Conservation (phyloP, 2,797 vertebrate genomes). For the Chloroceryle amazona region DNA sequence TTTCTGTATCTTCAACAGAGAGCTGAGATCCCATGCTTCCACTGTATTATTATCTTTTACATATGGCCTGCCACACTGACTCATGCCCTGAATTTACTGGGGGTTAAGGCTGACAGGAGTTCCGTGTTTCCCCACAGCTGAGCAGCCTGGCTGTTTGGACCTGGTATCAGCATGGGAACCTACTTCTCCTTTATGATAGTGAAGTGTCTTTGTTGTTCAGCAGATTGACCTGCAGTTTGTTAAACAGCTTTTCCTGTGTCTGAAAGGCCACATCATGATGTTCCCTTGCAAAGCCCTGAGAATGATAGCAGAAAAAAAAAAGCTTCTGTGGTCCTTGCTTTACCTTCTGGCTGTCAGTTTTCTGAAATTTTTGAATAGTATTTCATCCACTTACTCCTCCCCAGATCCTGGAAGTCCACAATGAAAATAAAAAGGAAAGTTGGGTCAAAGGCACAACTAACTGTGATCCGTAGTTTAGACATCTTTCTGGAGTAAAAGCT, state of each 20-base stretch:
- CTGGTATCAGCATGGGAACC: background rate
- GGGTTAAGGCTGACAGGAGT: background rate
- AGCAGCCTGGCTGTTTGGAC: background rate
- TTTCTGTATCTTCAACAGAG: background rate
- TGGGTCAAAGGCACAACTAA: background rate
- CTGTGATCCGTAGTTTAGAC: background rate
- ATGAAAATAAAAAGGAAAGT: background rate
- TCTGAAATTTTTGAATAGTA: background rate
- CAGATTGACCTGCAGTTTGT: background rate
- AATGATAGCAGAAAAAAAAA: background rate
- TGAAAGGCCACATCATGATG: background rate
- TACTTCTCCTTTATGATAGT: rapidly evolving
- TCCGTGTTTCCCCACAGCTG: background rate
- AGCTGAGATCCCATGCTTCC: background rate
- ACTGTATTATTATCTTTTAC: background rate
- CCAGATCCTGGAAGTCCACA: background rate
- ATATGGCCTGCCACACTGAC: background rate
- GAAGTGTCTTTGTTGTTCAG: background rate
- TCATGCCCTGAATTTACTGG: background rate
- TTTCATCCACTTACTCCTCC: background rate
- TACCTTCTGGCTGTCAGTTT: background rate
- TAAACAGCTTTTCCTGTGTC: background rate
- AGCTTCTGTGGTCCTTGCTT: background rate
- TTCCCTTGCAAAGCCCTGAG: background rate
- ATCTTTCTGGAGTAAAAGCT: background rate